Percentiles rank a stretch among this genome's conserved stretches.
Evolutionary conservation across 2,113 vertebrate species (phyloP).

Genomic region (Cyanoderma ruficeps): DNA sequence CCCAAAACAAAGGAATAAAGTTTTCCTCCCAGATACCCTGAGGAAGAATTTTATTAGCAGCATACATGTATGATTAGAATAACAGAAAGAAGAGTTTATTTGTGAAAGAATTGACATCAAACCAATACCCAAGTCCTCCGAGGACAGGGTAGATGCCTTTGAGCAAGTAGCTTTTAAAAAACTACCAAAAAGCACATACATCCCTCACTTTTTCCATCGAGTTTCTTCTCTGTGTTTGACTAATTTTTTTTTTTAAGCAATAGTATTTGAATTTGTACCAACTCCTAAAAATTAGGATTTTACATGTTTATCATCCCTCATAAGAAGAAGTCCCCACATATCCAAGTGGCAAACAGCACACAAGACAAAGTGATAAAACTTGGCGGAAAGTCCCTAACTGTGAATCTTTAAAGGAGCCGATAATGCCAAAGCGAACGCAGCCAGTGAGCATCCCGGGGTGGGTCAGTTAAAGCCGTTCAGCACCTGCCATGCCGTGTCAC

Average conservation of each 20-base stretch:
- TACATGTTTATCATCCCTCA: not conserved
- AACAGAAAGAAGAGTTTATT: conserved; percentile 27
- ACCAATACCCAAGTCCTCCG: not conserved
- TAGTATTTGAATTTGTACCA: not conserved
- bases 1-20: not conserved
- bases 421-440: not conserved
- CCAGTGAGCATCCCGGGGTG: fast-evolving
- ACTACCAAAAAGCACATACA: not conserved
- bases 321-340: not conserved
- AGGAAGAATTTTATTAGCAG: conserved; percentile 29
- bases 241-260: not conserved
- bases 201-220: not conserved
- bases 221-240: not conserved
- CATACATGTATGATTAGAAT: not conserved
- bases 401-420: not conserved
- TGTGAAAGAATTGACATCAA: not conserved
- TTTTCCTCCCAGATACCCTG: not conserved
- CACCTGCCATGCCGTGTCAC: fast-evolving
- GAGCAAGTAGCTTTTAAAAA: not conserved
- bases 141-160: not conserved
- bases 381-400: not conserved
- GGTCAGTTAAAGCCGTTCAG: not conserved
- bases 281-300: not conserved
- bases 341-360: not conserved
- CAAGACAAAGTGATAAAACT: not conserved